Conservation (phyloP, 2,888 invertebrate species). For the Metallyticus violacea region DNA sequence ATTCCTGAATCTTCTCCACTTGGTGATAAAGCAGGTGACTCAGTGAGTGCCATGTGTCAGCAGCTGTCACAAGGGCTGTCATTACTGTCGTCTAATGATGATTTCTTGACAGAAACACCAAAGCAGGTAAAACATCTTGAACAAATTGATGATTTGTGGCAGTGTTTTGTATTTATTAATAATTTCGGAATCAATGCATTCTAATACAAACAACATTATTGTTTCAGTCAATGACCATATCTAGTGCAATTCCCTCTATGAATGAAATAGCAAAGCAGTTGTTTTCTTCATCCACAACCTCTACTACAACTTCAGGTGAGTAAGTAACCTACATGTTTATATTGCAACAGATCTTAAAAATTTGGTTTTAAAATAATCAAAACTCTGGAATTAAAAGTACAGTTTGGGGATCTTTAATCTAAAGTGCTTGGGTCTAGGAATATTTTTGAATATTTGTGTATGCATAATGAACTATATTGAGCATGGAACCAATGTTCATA, state of each 20-base stretch:
- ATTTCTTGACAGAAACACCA: conserved; percentile 39
- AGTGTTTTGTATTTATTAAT: neutral
- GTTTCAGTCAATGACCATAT: neutral
- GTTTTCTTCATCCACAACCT: neutral
- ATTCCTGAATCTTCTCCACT: conserved; percentile 73
- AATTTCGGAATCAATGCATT: neutral
- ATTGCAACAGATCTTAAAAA: too few relatives aligned
- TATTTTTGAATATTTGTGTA: too few relatives aligned
- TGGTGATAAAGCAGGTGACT: conserved; percentile 48
- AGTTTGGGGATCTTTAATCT: too few relatives aligned
- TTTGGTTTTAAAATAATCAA: too few relatives aligned
- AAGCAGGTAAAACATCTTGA: neutral
- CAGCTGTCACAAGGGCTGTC: conserved; percentile 73
- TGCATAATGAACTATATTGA: too few relatives aligned
- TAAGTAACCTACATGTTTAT: too few relatives aligned
- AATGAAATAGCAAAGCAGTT: conserved; percentile 13
- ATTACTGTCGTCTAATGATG: conserved; percentile 64
- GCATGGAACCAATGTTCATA: too few relatives aligned
- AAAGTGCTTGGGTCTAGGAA: too few relatives aligned
- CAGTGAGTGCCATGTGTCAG: conserved; percentile 71
- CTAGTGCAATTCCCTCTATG: neutral
- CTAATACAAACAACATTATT: neutral
- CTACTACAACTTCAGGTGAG: neutral
- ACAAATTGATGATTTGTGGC: neutral
- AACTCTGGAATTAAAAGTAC: too few relatives aligned